These are phyloP conservation scores for Crematogaster levior DNA, from an alignment of 2,888 invertebrate genomes.

Conservation along the genomic window DNA sequence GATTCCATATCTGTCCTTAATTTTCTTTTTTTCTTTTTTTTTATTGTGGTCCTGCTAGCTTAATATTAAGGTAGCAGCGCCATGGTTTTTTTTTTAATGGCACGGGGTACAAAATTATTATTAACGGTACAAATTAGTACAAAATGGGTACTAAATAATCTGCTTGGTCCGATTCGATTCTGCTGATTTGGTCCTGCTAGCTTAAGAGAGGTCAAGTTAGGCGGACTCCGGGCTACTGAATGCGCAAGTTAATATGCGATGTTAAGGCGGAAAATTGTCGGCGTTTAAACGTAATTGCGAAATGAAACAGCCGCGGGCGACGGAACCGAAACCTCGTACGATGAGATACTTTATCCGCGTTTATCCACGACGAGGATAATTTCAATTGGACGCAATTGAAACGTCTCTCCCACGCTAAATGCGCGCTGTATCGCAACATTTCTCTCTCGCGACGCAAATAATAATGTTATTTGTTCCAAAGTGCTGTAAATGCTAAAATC, in stretches of 20 bases:
- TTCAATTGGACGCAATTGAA: slow-evolving; percentile 38
- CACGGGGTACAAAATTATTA: no score
- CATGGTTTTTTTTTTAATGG: no score
- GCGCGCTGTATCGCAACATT: not conserved
- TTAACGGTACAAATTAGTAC: no score
- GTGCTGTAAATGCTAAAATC: not conserved
- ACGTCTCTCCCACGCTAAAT: not conserved
- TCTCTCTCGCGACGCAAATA: not conserved
- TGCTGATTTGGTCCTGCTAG: no score
- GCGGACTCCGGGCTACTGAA: slow-evolving; percentile 19
- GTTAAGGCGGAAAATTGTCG: slow-evolving; percentile 32
- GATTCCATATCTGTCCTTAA: no score
- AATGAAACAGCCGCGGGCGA: slow-evolving; percentile 26
- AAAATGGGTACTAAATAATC: no score
- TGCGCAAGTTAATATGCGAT: slow-evolving; percentile 14
- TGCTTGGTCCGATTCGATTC: no score
- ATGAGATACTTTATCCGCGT: slow-evolving; percentile 29
- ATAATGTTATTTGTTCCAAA: slow-evolving; percentile 10
- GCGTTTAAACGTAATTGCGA: slow-evolving; percentile 27
- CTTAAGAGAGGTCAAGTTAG: no score
- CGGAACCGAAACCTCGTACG: slow-evolving; percentile 14
- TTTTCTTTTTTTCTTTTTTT: no score
- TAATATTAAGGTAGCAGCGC: no score
- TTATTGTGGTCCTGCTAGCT: no score
- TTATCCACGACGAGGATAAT: slow-evolving; percentile 20